phyloP scores from a whole-genome alignment of 2,888 invertebrate genomes.

The Nasonia oneida region DNA sequence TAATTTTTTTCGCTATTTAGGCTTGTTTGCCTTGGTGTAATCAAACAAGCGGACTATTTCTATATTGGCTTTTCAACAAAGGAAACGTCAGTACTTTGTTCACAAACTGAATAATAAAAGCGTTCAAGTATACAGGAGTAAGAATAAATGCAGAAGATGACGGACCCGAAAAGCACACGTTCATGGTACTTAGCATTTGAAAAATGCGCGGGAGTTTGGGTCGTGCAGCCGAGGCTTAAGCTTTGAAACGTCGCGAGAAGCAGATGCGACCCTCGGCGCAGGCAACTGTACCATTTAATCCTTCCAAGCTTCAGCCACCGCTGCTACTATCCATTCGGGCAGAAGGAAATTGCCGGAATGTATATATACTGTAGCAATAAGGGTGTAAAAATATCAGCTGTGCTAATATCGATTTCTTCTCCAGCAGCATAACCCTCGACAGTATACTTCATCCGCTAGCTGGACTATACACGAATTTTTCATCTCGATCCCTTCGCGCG shows the following conservation, averaged over 20 bases:
- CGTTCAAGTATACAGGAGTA: no score
- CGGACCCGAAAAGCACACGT: neutral
- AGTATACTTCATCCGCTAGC: neutral
- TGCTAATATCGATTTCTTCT: neutral
- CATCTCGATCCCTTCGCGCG: neutral
- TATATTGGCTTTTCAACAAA: no score
- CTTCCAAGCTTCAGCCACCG: neutral
- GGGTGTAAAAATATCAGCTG: neutral
- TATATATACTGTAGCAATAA: slow-evolving; percentile 19
- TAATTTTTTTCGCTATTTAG: no score
- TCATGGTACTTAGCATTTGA: neutral
- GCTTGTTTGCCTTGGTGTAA: no score
- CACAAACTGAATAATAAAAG: no score
- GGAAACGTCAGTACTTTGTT: no score
- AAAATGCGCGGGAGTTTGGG: neutral
- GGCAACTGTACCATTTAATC: slow-evolving; percentile 6
- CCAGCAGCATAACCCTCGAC: neutral
- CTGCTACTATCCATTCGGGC: neutral
- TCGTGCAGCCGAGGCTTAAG: slow-evolving; percentile 16
- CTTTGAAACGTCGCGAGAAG: slow-evolving; percentile 14
- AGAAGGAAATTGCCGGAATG: slow-evolving; percentile 24
- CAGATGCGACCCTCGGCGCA: slow-evolving; percentile 26
- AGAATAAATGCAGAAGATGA: no score
- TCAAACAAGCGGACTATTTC: no score
- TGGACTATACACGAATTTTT: neutral